Percentiles rank a stretch among this genome's conserved stretches.
Conservation (phyloP, 92 coral and sea anemone genomes). For the Pocillopora grandis region DNA sequence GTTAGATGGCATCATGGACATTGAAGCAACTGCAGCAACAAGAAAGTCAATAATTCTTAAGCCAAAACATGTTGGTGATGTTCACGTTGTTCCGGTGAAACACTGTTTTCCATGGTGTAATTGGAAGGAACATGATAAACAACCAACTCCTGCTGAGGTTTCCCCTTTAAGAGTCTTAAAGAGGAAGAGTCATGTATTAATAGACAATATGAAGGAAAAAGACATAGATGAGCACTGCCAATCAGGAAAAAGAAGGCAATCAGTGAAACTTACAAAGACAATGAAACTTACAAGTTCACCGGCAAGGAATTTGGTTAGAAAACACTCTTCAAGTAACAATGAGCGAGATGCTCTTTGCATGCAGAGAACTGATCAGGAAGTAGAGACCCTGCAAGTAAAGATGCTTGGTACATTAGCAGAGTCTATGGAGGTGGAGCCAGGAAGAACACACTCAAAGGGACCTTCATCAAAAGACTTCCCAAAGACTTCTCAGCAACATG, state of each 20-base stretch:
- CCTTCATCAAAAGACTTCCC: background rate
- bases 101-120: background rate
- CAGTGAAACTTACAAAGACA: constrained; percentile 14
- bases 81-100: constrained; percentile 14
- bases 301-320: background rate
- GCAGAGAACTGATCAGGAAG: background rate
- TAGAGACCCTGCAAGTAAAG: background rate
- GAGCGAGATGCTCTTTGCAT: background rate
- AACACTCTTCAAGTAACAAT: background rate
- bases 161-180: background rate
- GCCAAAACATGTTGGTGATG: background rate
- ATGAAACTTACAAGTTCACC: background rate
- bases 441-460: background rate
- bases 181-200: constrained; percentile 3
- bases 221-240: background rate
- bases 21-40: background rate
- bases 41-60: constrained; percentile 18
- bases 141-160: background rate
- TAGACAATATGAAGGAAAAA: background rate
- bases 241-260: constrained; percentile 7
- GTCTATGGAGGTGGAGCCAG: background rate
- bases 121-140: background rate
- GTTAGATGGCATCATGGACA: background rate
- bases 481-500: background rate
- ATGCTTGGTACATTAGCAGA: background rate